phyloP scores from a whole-genome alignment of 2,797 vertebrate species.

The Chelmon rostratus region DNA sequence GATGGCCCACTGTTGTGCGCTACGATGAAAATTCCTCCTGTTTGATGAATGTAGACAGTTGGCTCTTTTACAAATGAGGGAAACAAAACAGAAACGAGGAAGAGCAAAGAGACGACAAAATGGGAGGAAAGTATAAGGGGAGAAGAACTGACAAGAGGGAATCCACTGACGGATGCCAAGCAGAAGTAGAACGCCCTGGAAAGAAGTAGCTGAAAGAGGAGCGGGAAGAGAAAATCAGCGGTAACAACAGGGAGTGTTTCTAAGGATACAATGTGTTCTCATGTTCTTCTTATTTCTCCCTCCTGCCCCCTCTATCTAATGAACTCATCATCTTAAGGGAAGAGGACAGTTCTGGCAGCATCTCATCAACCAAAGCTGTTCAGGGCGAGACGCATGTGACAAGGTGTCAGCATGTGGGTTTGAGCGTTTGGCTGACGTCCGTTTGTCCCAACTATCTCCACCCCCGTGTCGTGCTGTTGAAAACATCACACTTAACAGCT shows the following conservation, averaged over 20 bases:
- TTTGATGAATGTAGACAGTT: conserved; percentile 70
- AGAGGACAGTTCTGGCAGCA: conserved; percentile 35
- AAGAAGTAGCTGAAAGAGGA: conserved; percentile 12
- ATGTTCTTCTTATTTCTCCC: conserved; percentile 36
- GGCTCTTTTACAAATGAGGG: conserved; percentile 61
- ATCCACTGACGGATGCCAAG: conserved; percentile 39
- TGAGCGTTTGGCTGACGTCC: conserved; percentile 14
- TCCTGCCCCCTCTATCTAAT: conserved; percentile 33
- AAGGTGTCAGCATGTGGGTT: conserved; percentile 28
- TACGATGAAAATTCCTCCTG: conserved; percentile 31
- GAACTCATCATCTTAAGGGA: conserved; percentile 47
- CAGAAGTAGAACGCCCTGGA: conserved; percentile 32
- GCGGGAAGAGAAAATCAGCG: conserved; percentile 51
- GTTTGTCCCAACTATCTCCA: conserved; percentile 9
- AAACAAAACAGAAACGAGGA: conserved; percentile 59
- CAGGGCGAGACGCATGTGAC: conserved; percentile 26
- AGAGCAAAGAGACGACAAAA: conserved; percentile 60
- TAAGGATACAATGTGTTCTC: conserved; percentile 46
- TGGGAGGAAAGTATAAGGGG: conserved; percentile 4
- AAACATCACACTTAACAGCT: background rate
- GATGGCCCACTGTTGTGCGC: conserved; percentile 47
- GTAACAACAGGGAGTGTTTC: conserved; percentile 37
- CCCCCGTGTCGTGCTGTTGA: background rate
- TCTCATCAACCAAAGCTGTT: conserved; percentile 43
- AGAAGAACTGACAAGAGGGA: conserved; percentile 23